Base-by-base conservation (phyloP, 2,113 vertebrate species). In the Rissa tridactyla region DNA sequence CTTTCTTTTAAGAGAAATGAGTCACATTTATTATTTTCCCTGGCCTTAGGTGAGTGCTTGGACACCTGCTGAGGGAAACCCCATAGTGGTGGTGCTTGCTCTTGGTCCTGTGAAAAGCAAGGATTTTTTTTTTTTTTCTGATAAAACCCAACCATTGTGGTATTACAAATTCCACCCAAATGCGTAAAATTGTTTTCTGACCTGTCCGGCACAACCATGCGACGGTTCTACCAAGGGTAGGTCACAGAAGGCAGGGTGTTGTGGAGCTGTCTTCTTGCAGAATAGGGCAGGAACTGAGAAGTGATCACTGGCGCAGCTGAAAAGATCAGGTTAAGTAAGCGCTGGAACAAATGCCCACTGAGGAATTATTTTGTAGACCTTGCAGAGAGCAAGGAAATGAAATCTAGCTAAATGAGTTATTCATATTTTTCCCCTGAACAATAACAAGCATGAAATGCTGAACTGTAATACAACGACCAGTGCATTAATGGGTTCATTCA, bases 241-340 rank as follows among this genome's bases (percentile, higher is more conserved):
- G 20, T 62, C 57, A 82, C 26, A 72, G 69, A 82, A 83, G 17
- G 27, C 36, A 91, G 44, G 8, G 15, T 55, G n/a, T 11, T 38
- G 19, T 23, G 19, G 57, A 81, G 22, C 22, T 83, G 13, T 80
- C 90, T 92, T 64, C 62, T 87, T 75, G 4, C 54, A 82, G 44
- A 88, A 77, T 25, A 46, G 29, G 20, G 32, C 54, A 94, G 54
- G 49, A 86, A 47, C 47, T 58, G 49, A 58, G 52, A 88, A 92
- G 64, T 40, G 2, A 93, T 86, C 88, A n/a, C 58, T 70, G 49
- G 11, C 61, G 40, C 54, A 77, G 30, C 65, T 89, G 88, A 80
- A 88, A 94, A 89, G 61, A 68, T 82, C 73, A 89, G 70, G 62
- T 85, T 85, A 89, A 97, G 46, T 69, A 89, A 97, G 46, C 66